Evolutionary conservation across 2,888 invertebrate genomes (phyloP).

Genomic region (Heliconius erato): DNA sequence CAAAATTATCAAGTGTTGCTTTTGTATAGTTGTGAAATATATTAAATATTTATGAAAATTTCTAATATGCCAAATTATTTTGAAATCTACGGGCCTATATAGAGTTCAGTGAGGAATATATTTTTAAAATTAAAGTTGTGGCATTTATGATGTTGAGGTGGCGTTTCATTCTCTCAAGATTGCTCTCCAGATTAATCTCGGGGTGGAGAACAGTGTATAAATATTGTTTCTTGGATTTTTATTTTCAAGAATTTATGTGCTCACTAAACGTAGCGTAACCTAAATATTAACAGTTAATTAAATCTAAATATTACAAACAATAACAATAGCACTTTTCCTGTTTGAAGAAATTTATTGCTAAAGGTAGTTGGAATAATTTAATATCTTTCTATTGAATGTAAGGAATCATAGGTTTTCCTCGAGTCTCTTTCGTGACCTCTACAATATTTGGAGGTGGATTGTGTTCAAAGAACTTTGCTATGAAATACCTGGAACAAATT

Average conservation of each 20-base stretch:
- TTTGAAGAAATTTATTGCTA: slow-evolving; percentile 14
- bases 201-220: too few species aligned
- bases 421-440: slow-evolving; percentile 55
- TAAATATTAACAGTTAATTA: neutral
- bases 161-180: too few species aligned
- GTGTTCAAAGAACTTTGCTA: slow-evolving; percentile 80
- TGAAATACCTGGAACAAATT: slow-evolving; percentile 74
- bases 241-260: too few species aligned
- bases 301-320: neutral
- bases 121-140: too few species aligned
- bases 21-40: slow-evolving; percentile 6
- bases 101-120: too few species aligned
- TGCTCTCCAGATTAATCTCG: too few species aligned
- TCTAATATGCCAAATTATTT: neutral
- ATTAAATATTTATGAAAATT: neutral
- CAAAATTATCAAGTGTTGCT: slow-evolving; percentile 40
- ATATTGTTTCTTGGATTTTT: too few species aligned
- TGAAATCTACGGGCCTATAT: too few species aligned
- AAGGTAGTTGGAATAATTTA: neutral
- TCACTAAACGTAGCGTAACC: too few species aligned
- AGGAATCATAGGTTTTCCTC: slow-evolving; percentile 17
- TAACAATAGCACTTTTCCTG: neutral
- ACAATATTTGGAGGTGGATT: slow-evolving; percentile 60
- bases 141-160: too few species aligned
- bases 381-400: slow-evolving; percentile 18